phyloP scores from a whole-genome alignment of 2,888 invertebrate genomes.

The Cheilosia vulpina region DNA sequence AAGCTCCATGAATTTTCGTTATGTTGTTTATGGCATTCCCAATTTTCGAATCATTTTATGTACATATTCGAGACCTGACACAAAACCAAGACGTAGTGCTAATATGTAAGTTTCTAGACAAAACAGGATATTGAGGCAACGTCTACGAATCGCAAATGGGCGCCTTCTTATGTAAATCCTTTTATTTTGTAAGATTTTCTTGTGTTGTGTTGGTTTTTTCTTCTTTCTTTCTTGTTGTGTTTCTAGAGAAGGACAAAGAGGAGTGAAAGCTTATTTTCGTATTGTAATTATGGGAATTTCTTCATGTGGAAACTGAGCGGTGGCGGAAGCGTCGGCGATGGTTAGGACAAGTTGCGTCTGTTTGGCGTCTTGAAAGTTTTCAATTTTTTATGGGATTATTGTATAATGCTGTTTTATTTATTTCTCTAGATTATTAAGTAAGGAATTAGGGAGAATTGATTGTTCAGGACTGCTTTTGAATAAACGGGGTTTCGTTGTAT shows the following conservation, averaged over 20 bases:
- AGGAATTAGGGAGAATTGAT: slow-evolving; percentile 21
- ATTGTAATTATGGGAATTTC: slow-evolving; percentile 49
- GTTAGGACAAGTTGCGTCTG: slow-evolving; percentile 40
- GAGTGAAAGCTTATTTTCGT: slow-evolving; percentile 34
- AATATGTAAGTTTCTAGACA: slow-evolving; percentile 70
- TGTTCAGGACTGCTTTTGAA: slow-evolving; percentile 27
- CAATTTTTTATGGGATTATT: slow-evolving; percentile 63
- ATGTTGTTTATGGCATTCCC: slow-evolving; percentile 36
- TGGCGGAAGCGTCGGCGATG: neutral
- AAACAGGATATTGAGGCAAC: slow-evolving; percentile 70
- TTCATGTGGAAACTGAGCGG: slow-evolving; percentile 56
- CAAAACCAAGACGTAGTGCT: slow-evolving; percentile 56
- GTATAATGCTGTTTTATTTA: slow-evolving; percentile 61
- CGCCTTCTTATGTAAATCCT: slow-evolving; percentile 58
- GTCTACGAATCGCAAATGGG: slow-evolving; percentile 59
- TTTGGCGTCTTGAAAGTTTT: slow-evolving; percentile 65
- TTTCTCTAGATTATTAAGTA: slow-evolving; percentile 30
- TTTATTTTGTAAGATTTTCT: slow-evolving; percentile 46
- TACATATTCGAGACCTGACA: slow-evolving; percentile 27
- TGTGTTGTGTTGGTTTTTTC: slow-evolving; percentile 17
- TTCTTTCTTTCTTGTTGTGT: neutral
- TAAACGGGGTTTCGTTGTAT: slow-evolving; percentile 32
- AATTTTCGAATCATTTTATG: slow-evolving; percentile 40
- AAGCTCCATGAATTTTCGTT: slow-evolving; percentile 66
- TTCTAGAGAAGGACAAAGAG: neutral